Evolutionary conservation across 2,797 vertebrate species (phyloP).

Genomic region (Pogonophryne albipinna): DNA sequence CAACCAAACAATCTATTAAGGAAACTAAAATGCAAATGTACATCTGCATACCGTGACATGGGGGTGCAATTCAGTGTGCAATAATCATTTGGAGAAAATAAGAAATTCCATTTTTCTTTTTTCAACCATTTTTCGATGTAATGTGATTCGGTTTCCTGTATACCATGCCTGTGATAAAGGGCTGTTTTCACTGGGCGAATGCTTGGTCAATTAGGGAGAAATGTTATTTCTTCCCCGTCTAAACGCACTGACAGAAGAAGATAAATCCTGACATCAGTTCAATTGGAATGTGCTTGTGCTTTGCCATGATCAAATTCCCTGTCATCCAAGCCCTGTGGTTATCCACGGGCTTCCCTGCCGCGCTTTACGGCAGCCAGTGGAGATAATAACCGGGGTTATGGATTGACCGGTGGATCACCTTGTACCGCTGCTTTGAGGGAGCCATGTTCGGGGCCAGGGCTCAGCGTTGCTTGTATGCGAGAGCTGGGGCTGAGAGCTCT

Average conservation of each 20-base stretch:
- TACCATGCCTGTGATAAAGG: constrained; percentile 25
- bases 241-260: constrained; percentile 46
- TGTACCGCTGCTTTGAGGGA: constrained; percentile 56
- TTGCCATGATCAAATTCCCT: constrained; percentile 69
- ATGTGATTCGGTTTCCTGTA: not conserved
- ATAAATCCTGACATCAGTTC: constrained; percentile 69
- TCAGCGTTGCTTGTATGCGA: constrained; percentile 70
- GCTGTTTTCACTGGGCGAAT: constrained; percentile 18
- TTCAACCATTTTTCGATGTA: not conserved
- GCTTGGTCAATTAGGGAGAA: constrained; percentile 31
- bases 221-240: constrained; percentile 41
- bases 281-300: constrained; percentile 65
- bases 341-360: constrained; percentile 31
- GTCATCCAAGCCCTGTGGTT: constrained; percentile 58
- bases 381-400: constrained; percentile 70
- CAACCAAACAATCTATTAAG: not conserved
- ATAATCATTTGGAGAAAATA: not conserved
- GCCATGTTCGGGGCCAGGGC: constrained; percentile 74
- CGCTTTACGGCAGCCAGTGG: constrained; percentile 28
- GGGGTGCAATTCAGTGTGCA: not conserved
- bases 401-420: constrained; percentile 71
- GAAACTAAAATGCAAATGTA: not conserved
- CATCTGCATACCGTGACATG: not conserved
- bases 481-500: constrained; percentile 82
- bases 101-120: not conserved